These are phyloP conservation scores for Diloba caeruleocephala DNA, from an alignment of 2,888 invertebrate genomes.

Conservation along the genomic window DNA sequence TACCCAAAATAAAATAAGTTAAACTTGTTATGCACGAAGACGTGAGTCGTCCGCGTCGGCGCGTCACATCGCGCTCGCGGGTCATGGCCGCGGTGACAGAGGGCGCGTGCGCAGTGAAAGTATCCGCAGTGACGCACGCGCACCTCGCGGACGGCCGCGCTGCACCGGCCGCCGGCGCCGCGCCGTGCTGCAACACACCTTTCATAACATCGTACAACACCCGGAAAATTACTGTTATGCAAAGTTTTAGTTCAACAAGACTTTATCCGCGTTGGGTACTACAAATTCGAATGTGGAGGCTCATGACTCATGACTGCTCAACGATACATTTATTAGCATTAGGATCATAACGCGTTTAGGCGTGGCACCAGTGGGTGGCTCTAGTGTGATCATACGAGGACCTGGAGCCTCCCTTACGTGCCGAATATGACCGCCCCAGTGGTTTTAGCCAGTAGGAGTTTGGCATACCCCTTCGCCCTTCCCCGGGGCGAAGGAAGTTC, in stretches of 20 bases:
- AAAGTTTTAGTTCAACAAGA: not conserved
- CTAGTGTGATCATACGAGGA: too few species aligned
- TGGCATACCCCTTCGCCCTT: too few species aligned
- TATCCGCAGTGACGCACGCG: constrained; percentile 45
- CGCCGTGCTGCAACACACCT: constrained; percentile 1
- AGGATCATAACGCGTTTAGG: too few species aligned
- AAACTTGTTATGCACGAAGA: too few species aligned
- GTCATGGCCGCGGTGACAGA: constrained; percentile 56
- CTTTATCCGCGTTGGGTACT: constrained; percentile 20
- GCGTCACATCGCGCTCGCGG: constrained; percentile 13
- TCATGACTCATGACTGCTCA: too few species aligned
- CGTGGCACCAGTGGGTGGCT: too few species aligned
- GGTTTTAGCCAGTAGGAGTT: too few species aligned
- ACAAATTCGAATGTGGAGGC: not conserved
- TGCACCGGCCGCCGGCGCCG: too few species aligned
- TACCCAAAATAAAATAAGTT: not conserved
- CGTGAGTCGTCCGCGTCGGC: constrained; percentile 9
- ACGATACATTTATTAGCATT: too few species aligned
- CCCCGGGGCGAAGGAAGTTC: too few species aligned
- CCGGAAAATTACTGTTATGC: constrained; percentile 10
- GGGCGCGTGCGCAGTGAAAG: constrained; percentile 47
- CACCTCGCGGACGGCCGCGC: constrained; percentile 15
- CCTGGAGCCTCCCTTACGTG: too few species aligned
- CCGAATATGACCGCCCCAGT: too few species aligned
- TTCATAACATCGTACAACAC: not conserved